Evolutionary conservation across 30 jellyfish, hydroid and myxozoan genomes (phyloP).

Genomic region (Aurelia aurita): DNA sequence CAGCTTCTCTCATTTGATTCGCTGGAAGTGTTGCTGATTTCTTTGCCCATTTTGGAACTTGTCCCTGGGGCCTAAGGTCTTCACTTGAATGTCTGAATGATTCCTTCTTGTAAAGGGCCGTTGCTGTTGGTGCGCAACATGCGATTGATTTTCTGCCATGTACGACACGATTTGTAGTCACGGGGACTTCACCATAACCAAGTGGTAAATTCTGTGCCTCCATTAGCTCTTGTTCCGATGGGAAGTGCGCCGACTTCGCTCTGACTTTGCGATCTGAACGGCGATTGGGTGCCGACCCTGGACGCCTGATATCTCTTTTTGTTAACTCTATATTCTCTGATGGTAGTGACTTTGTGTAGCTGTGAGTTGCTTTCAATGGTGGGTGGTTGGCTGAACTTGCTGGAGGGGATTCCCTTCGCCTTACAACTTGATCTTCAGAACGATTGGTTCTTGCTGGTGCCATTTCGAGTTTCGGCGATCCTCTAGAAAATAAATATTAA

Average conservation of each 20-base stretch:
- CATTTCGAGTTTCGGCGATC: neutral
- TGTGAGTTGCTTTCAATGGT: slow-evolving; percentile 31
- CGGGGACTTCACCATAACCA: slow-evolving; percentile 41
- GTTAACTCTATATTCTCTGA: slow-evolving; percentile 57
- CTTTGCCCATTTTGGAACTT: slow-evolving; percentile 9
- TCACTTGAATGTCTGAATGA: slow-evolving; percentile 86
- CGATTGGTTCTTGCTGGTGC: slow-evolving; percentile 5
- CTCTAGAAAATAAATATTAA: neutral
- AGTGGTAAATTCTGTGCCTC: slow-evolving; percentile 62
- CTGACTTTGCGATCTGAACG: slow-evolving; percentile 46
- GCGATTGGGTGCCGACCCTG: slow-evolving; percentile 65
- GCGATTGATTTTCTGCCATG: slow-evolving; percentile 71
- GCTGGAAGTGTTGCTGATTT: slow-evolving; percentile 79
- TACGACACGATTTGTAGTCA: slow-evolving; percentile 6
- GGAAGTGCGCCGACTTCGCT: slow-evolving; percentile 74
- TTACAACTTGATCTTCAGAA: neutral
- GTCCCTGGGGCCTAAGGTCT: slow-evolving; percentile 70
- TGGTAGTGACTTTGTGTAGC: slow-evolving; percentile 86
- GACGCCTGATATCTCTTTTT: slow-evolving; percentile 54
- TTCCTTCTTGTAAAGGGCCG: slow-evolving; percentile 29
- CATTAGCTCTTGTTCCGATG: slow-evolving; percentile 45
- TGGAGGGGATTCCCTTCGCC: neutral
- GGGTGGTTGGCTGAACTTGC: neutral
- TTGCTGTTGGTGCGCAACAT: slow-evolving; percentile 50
- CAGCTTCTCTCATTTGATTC: slow-evolving; percentile 94